These are phyloP conservation scores for Coregonus clupeaformis DNA, from an alignment of 2,113 vertebrate genomes.

Conservation along the genomic window DNA sequence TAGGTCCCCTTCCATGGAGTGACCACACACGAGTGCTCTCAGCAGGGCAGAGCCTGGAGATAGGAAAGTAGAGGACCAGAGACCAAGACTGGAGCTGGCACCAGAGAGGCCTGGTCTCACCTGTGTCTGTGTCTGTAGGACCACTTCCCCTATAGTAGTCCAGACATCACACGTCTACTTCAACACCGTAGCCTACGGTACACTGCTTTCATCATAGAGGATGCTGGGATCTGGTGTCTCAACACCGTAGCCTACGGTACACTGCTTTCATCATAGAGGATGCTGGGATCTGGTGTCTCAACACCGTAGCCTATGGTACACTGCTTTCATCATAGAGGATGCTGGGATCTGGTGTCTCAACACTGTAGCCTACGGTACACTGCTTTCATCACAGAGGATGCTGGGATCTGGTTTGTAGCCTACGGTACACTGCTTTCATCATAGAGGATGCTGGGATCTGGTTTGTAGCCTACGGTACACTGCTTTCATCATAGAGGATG, in stretches of 20 bases:
- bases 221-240: too few relatives aligned
- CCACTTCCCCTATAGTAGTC: not conserved
- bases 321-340: not conserved
- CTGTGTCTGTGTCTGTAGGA: slow-evolving; percentile 44
- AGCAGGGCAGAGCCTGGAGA: slow-evolving; percentile 61
- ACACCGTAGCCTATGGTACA: not conserved
- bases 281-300: too few relatives aligned
- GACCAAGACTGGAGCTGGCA: slow-evolving; percentile 60
- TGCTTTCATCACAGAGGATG: not conserved
- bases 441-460: too few relatives aligned
- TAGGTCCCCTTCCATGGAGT: slow-evolving; percentile 54
- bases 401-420: too few relatives aligned
- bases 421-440: not conserved
- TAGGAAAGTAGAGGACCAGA: slow-evolving; percentile 40
- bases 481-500: not conserved
- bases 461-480: not conserved
- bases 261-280: not conserved
- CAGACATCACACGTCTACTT: not conserved
- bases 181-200: not conserved
- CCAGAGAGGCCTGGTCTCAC: slow-evolving; percentile 37
- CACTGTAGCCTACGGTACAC: not conserved
- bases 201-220: not conserved
- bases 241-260: not conserved
- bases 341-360: too few relatives aligned
- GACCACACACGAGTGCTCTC: slow-evolving; percentile 66